A percentile compares a stretch with the other conserved stretches of the same genome.
phyloP scores from a whole-genome alignment of 2,797 vertebrate species.

The Pipistrellus pipistrellus region DNA sequence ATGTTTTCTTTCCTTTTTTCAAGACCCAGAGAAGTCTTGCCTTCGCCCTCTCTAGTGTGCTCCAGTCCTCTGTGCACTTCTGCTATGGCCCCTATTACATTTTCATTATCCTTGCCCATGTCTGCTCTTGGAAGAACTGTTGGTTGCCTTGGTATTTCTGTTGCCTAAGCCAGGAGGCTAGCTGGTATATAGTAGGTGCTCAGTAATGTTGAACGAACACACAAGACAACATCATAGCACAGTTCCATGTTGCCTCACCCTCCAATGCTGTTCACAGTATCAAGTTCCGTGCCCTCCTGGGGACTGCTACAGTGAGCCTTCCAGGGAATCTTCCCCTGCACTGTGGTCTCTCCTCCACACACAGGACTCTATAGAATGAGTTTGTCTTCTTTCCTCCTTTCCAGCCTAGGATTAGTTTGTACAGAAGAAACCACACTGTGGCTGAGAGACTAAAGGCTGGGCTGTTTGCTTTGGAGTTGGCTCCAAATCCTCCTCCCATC shows the following conservation, averaged over 20 bases:
- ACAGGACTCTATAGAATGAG: background rate
- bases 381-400: background rate
- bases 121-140: constrained; percentile 31
- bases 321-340: background rate
- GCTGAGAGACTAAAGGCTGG: constrained; percentile 53
- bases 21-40: background rate
- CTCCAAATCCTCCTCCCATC: constrained; percentile 51
- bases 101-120: background rate
- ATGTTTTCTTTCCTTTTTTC: constrained; percentile 10
- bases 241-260: background rate
- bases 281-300: background rate
- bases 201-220: background rate
- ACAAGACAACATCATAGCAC: background rate
- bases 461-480: constrained; percentile 57
- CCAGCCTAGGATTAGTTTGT: background rate
- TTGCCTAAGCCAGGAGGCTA: constrained; percentile 22
- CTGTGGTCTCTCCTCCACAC: background rate
- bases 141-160: background rate
- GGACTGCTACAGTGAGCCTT: background rate
- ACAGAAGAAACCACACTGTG: constrained; percentile 45
- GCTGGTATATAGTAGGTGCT: background rate
- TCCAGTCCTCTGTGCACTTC: background rate
- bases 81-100: background rate
- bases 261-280: background rate
- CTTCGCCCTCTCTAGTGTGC: background rate